Evolutionary conservation across 2,113 vertebrate species (phyloP), one percentile per base, ranked within the genome.

Genomic region (Thinocorus orbignyianus): DNA sequence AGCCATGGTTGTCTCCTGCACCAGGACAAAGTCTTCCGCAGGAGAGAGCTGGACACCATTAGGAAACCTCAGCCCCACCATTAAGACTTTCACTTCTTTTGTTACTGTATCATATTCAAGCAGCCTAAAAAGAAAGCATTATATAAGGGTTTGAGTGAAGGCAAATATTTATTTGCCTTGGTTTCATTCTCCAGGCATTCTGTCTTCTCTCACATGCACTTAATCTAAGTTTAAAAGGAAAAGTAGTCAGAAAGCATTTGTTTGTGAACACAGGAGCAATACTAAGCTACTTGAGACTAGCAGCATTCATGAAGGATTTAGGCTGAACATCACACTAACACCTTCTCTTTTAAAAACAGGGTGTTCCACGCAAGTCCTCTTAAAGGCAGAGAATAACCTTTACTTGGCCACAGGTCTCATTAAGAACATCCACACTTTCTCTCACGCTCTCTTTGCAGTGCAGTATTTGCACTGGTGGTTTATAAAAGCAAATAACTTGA

Each of bases 11-110:
- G 98, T 99, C 97, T 99, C 99, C 2, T 97, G 98, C 74, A 99
- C 99, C 81, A 99, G 97, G 69, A 99, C 98, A n/a, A 99, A 99
- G 93, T 99, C 99, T 97, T 99, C 99, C 0, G 98, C 98, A 3
- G 98, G 99, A 70, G 99, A 99, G 23, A 99, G 98, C 88, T 99
- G 99, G 58, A 99, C 98, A 39, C 99, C 99, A 23, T 99, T 99
- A n/a, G 99, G 98, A 93, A 99, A 99, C 17, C 98, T 97, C 48
- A 99, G 97, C 74, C 99, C 99, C 84, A 99, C 98, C 99, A 99
- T 98, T 92, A 99, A 97, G 58, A 99, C 99, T 28, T 98, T 98
- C 68, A 99, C 98, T 91, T 99, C 99, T 88, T 98, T 97, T 88
- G 98, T 99, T 71, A 98, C 92, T 0, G 96, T 98, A 90, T 99